These are phyloP conservation scores for Drosophila bipectinata DNA, from an alignment of 1,140 invertebrate species.

Conservation along the genomic window DNA sequence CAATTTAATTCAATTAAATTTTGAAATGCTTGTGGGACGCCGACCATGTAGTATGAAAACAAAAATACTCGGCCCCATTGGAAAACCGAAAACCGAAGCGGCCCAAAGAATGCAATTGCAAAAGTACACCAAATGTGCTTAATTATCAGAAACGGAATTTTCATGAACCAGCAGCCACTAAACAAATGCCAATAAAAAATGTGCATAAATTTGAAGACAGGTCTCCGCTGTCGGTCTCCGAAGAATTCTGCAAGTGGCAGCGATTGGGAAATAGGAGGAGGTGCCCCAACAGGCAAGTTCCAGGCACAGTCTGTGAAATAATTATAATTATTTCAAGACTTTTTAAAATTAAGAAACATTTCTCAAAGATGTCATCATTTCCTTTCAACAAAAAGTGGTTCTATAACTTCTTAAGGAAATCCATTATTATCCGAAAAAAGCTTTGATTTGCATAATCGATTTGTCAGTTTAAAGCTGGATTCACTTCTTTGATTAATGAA, in stretches of 20 bases:
- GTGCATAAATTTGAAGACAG: conserved; percentile 65
- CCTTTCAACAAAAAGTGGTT: no score
- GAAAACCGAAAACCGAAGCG: conserved; percentile 21
- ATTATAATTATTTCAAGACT: neutral
- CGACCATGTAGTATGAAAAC: conserved; percentile 9
- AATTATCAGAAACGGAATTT: conserved; percentile 64
- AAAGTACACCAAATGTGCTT: conserved; percentile 40
- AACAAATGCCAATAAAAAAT: conserved; percentile 64
- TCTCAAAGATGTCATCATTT: neutral
- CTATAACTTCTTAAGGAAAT: conserved; percentile 23
- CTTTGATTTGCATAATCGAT: conserved; percentile 59
- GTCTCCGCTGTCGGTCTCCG: conserved; percentile 23
- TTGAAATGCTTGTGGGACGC: conserved; percentile 52
- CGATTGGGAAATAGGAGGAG: conserved; percentile 21
- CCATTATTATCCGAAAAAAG: neutral
- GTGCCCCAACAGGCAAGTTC: conserved; percentile 37
- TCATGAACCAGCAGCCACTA: conserved; percentile 48
- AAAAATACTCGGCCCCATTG: conserved; percentile 14
- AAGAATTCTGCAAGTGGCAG: conserved; percentile 24
- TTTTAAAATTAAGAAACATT: neutral
- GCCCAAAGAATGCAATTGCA: conserved; percentile 15
- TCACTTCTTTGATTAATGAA: conserved; percentile 39
- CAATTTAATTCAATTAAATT: conserved; percentile 77
- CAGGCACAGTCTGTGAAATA: conserved; percentile 3
- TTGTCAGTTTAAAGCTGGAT: conserved; percentile 32